Conservation (phyloP, 2,797 vertebrate species). For the Squalus acanthias region DNA sequence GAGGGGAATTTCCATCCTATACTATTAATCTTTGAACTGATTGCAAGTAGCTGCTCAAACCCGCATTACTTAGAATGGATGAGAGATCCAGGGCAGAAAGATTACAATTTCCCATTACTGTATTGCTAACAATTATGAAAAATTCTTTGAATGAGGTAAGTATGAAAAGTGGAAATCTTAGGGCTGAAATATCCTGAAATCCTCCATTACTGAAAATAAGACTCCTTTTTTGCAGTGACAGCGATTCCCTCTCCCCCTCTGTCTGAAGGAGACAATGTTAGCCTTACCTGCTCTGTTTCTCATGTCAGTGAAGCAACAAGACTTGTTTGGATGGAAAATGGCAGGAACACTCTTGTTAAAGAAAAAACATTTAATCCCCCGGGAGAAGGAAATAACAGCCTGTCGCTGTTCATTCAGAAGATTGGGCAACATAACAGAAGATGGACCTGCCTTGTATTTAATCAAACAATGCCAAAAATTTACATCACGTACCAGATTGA, state of each 20-base stretch:
- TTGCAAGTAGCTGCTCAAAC: neutral
- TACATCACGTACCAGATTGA: neutral
- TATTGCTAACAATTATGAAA: neutral
- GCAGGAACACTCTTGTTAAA: neutral
- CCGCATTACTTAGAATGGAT: neutral
- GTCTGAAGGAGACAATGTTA: neutral
- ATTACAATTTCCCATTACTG: neutral
- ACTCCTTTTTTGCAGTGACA: neutral
- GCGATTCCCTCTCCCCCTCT: neutral
- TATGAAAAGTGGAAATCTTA: neutral
- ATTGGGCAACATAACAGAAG: neutral
- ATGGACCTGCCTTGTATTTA: slow-evolving; percentile 12
- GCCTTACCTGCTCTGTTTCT: neutral
- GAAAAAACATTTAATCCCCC: neutral
- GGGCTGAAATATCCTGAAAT: neutral
- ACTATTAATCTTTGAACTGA: neutral
- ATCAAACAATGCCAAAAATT: neutral
- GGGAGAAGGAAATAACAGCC: neutral
- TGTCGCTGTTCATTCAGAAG: neutral
- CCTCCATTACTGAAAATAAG: neutral
- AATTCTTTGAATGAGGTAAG: neutral
- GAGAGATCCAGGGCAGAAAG: neutral
- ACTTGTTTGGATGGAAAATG: slow-evolving; percentile 12
- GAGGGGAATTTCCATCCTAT: neutral
- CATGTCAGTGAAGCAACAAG: neutral